Conservation (phyloP, 2,797 vertebrate genomes). For the Anniella stebbinsi region DNA sequence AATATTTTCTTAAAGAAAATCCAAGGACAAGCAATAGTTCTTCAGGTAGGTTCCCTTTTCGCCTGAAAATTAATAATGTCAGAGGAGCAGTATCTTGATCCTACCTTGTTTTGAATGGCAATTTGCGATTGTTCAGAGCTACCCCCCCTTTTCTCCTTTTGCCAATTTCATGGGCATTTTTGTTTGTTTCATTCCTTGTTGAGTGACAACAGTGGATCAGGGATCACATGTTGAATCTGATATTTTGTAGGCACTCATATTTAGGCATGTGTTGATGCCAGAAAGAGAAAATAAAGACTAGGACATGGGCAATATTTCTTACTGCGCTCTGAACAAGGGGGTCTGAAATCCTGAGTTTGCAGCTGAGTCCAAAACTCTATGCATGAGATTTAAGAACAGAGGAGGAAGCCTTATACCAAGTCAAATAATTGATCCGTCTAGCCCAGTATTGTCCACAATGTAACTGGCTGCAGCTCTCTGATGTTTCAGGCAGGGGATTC, state of each 20-base stretch:
- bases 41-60: background rate
- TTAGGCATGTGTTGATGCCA: background rate
- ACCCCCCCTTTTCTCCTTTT: background rate
- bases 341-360: background rate
- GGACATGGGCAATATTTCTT: background rate
- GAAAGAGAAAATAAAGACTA: background rate
- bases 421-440: background rate
- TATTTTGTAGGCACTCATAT: background rate
- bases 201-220: background rate
- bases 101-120: background rate
- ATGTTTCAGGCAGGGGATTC: too few species aligned
- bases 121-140: background rate
- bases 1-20: too few species aligned
- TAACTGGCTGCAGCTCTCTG: too few species aligned
- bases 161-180: too few species aligned
- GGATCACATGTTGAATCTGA: background rate
- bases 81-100: background rate
- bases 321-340: background rate
- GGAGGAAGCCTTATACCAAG: background rate
- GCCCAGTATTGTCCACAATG: background rate
- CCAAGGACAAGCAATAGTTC: too few species aligned
- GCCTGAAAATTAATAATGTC: background rate
- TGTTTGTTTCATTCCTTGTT: background rate
- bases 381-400: background rate
- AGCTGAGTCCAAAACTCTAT: background rate